A percentile compares a stretch with the other conserved stretches of the same genome.
phyloP scores from a whole-genome alignment of 2,113 vertebrate genomes.

The Pyxicephalus adspersus region DNA sequence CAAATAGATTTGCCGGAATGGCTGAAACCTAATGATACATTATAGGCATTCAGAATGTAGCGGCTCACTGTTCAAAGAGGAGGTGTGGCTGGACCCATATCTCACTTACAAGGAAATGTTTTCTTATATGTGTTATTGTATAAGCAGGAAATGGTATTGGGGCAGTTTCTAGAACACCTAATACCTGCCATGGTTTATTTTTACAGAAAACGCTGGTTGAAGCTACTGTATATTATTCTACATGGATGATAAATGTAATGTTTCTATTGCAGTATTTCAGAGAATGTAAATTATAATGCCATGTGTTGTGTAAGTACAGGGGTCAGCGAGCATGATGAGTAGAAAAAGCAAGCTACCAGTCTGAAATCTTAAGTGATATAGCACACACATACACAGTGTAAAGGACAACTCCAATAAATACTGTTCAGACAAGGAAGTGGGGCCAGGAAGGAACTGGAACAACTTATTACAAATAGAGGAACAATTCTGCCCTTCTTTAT shows the following conservation, averaged over 20 bases:
- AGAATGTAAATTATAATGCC: background rate
- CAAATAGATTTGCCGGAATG: background rate
- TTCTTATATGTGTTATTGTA: background rate
- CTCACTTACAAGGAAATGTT: constrained; percentile 6
- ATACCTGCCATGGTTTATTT: constrained; percentile 9
- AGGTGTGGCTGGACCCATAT: background rate
- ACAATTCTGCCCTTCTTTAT: too few relatives aligned
- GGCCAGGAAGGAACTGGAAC: too few relatives aligned
- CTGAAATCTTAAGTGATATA: too few relatives aligned
- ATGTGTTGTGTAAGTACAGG: background rate
- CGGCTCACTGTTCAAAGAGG: background rate
- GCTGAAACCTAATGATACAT: constrained; percentile 9
- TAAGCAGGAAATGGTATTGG: background rate
- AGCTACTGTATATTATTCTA: constrained; percentile 40
- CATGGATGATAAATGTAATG: background rate
- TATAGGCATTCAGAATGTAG: constrained; percentile 4
- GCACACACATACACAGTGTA: too few relatives aligned
- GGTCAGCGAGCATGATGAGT: background rate
- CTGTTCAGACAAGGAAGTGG: too few relatives aligned
- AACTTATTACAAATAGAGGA: too few relatives aligned
- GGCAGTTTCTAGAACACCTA: background rate
- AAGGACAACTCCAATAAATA: too few relatives aligned
- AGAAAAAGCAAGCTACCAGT: too few relatives aligned
- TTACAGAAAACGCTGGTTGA: background rate
- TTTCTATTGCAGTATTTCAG: background rate